These are phyloP conservation scores for Ditylenchus weischeri DNA, from an alignment of 2,888 invertebrate genomes.

Conservation along the genomic window DNA sequence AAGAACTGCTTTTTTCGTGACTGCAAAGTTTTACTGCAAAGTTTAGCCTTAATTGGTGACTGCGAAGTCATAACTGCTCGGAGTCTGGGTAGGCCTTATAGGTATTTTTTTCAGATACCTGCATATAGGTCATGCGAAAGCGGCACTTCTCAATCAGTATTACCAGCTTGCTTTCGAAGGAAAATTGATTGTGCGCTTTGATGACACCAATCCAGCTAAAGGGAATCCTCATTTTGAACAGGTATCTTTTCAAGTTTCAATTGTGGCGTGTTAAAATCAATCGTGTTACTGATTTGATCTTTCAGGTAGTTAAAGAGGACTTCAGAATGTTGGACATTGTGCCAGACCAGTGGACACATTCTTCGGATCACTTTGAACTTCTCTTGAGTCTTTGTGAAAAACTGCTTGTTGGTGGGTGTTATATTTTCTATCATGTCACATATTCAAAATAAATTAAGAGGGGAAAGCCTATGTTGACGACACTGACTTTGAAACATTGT, in stretches of 20 bases:
- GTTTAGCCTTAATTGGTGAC: too few species aligned
- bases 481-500: conserved; percentile 90
- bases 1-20: too few species aligned
- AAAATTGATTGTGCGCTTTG: conserved; percentile 93
- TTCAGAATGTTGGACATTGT: conserved; percentile 83
- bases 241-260: conserved; percentile 64
- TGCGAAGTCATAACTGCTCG: too few species aligned
- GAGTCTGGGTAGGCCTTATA: too few species aligned
- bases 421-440: too few species aligned
- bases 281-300: neutral
- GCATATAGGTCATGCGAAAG: conserved; percentile 98
- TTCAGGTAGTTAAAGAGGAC: conserved; percentile 80
- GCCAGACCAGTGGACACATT: conserved; percentile 86
- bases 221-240: conserved; percentile 94
- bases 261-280: too few species aligned
- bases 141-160: conserved; percentile 93
- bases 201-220: conserved; percentile 98
- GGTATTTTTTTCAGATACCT: conserved; percentile 68
- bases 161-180: conserved; percentile 89
- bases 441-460: conserved; percentile 59
- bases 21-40: too few species aligned
- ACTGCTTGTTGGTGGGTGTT: conserved; percentile 67
- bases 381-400: conserved; percentile 83
- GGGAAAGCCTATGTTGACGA: conserved; percentile 91
- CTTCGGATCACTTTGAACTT: conserved; percentile 91